These are phyloP conservation scores for Melanogrammus aeglefinus DNA, from an alignment of 2,797 vertebrate genomes.

Conservation along the genomic window DNA sequence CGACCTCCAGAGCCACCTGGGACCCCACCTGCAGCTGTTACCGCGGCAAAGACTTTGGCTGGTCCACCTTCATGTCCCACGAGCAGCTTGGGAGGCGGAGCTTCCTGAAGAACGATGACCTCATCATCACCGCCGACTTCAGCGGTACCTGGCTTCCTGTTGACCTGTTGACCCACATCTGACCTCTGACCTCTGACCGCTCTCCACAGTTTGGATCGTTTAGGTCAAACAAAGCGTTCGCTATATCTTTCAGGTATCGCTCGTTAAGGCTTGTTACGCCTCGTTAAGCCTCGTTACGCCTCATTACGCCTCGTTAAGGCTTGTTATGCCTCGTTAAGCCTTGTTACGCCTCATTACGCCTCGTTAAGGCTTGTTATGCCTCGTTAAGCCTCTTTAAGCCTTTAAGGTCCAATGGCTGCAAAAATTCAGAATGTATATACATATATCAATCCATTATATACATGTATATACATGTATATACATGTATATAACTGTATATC, in stretches of 20 bases:
- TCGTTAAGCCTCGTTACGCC: too few relatives aligned
- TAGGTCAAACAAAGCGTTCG: too few relatives aligned
- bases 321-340: too few relatives aligned
- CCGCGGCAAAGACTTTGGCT: constrained; percentile 60
- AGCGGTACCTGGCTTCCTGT: constrained; percentile 68
- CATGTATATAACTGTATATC: background rate
- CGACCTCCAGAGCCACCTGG: constrained; percentile 54
- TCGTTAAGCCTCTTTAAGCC: too few relatives aligned
- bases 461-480: background rate
- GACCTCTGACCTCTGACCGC: background rate
- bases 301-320: too few relatives aligned
- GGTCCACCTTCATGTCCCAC: constrained; percentile 80
- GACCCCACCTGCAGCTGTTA: constrained; percentile 67
- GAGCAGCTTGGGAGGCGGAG: constrained; percentile 69
- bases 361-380: too few relatives aligned
- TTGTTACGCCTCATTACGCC: too few relatives aligned
- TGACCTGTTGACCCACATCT: background rate
- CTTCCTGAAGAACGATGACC: constrained; percentile 84
- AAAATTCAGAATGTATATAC: too few relatives aligned
- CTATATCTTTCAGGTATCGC: too few relatives aligned
- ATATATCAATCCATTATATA: too few relatives aligned
- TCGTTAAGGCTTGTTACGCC: too few relatives aligned
- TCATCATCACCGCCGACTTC: constrained; percentile 84
- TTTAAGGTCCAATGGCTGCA: too few relatives aligned
- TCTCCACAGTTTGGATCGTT: background rate